phyloP scores from a whole-genome alignment of 2,888 invertebrate species.

The Sinopyrophorus schimmeli region DNA sequence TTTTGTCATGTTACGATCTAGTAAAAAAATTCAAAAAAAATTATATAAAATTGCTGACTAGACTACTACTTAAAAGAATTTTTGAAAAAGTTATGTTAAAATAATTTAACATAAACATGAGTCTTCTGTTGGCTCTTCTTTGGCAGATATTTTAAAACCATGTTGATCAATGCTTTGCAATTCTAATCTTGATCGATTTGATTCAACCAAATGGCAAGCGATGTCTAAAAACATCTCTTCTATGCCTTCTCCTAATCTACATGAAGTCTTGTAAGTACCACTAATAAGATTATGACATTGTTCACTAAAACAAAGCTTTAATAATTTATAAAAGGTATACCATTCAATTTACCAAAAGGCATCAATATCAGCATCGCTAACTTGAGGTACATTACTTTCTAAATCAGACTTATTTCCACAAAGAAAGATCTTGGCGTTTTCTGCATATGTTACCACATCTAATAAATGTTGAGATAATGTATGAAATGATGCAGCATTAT shows the following conservation, averaged over 20 bases:
- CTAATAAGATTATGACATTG: constrained; percentile 90
- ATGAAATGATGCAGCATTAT: constrained; percentile 91
- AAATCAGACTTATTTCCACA: constrained; percentile 92
- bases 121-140: constrained; percentile 59
- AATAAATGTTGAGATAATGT: constrained; percentile 88
- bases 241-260: constrained; percentile 83
- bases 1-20: too few species aligned
- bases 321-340: too few species aligned
- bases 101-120: constrained; percentile 59
- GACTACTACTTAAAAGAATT: too few species aligned
- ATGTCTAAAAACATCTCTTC: constrained; percentile 92
- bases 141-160: constrained; percentile 73
- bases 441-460: constrained; percentile 91
- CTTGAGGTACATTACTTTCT: constrained; percentile 72
- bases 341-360: constrained; percentile 70
- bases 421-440: constrained; percentile 92
- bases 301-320: constrained; percentile 61
- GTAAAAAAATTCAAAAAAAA: too few species aligned
- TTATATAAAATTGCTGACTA: too few species aligned
- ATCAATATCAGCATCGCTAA: constrained; percentile 86
- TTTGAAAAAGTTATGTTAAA: too few species aligned
- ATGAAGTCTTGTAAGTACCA: constrained; percentile 87
- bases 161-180: constrained; percentile 77
- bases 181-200: constrained; percentile 81
- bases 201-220: constrained; percentile 76